Evolutionary conservation across 2,797 vertebrate genomes (phyloP), one percentile per base, ranked within the genome.

Genomic region (Antrozous pallidus): DNA sequence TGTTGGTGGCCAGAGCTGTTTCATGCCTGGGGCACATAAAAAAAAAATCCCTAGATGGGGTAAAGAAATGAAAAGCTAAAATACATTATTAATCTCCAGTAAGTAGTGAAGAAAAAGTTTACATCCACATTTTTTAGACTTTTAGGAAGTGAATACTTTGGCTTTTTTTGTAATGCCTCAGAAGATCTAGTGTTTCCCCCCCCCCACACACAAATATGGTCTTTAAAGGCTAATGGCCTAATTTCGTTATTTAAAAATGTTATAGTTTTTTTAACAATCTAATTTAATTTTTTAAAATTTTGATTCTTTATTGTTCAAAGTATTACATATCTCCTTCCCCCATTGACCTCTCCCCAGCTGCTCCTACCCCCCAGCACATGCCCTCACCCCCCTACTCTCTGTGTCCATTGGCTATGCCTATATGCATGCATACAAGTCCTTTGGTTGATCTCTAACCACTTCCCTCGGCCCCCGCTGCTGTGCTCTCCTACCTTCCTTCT

Each of bases 41-140:
- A 75, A 16, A 38, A 78, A 78, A 61, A 28, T 86, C 16, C 18
- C 26, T 81, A 13, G 28, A 6, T 63, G 88, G 49, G 13, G 5
- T 79, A 80, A 90, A 80, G 24, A 93, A 90, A 88, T 9, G 3
- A 40, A 92, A 47, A 88, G 95, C 82, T 42, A 49, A 95, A 96
- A 91, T 81, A 79, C 11, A 65, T 84, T 92, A 42, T 38, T 85
- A 24, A 91, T 84, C 10, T 84, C 83, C 13, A 63, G 24, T 80
- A 84, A 87, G 13, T 56, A 45, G 79, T 81, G 9, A 61, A 9
- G n/a, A 51, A 82, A 85, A 90, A 36, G 26, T 26, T 90, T 58
- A 83, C 87, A 20, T 78, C 24, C 54, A 71, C 11, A 47, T 74
- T 82, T 45, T 88, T 85, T 75, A 38, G 40, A 24, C 42, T 49